Evolutionary conservation across 2,797 vertebrate genomes (phyloP).

Genomic region (Pelochelys cantorii): DNA sequence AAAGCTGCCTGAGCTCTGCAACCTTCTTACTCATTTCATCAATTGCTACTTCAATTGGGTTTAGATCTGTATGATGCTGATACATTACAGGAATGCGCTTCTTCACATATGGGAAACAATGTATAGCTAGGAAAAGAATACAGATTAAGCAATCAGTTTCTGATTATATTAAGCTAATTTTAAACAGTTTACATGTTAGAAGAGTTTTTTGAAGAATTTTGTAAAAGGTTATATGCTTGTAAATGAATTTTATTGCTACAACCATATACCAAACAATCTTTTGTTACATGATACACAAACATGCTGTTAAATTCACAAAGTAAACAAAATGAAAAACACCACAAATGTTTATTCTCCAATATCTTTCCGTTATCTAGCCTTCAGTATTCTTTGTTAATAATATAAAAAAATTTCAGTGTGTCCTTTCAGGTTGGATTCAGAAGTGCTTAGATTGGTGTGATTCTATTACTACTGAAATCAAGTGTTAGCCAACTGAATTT

Average conservation of each 20-base stretch:
- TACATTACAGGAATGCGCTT: constrained; percentile 98
- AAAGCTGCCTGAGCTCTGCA: constrained; percentile 90
- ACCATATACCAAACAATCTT: background rate
- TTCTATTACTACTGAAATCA: background rate
- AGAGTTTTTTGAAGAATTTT: background rate
- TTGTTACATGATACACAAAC: background rate
- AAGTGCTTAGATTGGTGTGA: background rate
- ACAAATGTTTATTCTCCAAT: background rate
- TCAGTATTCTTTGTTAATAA: background rate
- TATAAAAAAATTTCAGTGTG: background rate
- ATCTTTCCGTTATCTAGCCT: background rate
- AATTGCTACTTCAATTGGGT: constrained; percentile 97
- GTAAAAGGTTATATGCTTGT: background rate
- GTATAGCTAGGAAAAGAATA: constrained; percentile 85
- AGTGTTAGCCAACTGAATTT: background rate
- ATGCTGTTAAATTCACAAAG: background rate
- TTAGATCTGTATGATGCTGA: constrained; percentile 96
- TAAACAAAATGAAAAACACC: background rate
- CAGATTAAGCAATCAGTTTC: background rate
- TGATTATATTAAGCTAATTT: background rate
- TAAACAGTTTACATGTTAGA: background rate
- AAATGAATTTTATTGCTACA: background rate
- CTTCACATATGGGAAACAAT: constrained; percentile 97
- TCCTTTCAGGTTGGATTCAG: background rate
- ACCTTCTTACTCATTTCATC: constrained; percentile 98